These are phyloP conservation scores for Agriopis aurantiaria DNA, from an alignment of 2,888 invertebrate genomes.

Conservation along the genomic window DNA sequence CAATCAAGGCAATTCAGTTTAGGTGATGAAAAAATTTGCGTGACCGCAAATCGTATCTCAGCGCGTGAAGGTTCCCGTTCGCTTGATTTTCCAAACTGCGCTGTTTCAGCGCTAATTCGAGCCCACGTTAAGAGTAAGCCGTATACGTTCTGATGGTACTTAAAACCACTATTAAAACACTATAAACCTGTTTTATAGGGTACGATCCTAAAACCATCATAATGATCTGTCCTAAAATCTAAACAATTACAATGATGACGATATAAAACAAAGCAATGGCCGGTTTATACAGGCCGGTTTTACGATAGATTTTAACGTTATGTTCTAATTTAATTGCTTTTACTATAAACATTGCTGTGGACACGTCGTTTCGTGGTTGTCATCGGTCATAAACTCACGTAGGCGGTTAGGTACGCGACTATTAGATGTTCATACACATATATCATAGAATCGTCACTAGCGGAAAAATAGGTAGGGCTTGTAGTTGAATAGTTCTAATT, in stretches of 20 bases:
- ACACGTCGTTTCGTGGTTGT: constrained; percentile 4
- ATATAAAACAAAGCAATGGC: constrained; percentile 14
- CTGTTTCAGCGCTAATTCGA: too few relatives aligned
- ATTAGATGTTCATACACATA: too few relatives aligned
- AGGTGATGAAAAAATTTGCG: too few relatives aligned
- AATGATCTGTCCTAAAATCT: constrained; percentile 29
- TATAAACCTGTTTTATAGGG: constrained; percentile 13
- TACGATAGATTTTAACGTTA: constrained; percentile 24
- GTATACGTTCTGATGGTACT: background rate
- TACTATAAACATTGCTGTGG: constrained; percentile 5
- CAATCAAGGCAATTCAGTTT: too few relatives aligned
- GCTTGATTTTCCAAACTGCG: too few relatives aligned
- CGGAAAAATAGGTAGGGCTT: too few relatives aligned
- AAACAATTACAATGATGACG: constrained; percentile 27
- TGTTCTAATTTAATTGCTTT: constrained; percentile 20
- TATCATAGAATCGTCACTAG: too few relatives aligned
- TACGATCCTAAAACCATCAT: constrained; percentile 19
- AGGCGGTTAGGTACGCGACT: background rate
- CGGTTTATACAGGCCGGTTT: constrained; percentile 30
- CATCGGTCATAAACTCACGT: background rate
- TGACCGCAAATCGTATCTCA: too few relatives aligned
- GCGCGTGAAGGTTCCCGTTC: too few relatives aligned
- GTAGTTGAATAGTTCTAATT: too few relatives aligned
- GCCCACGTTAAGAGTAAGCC: too few relatives aligned
- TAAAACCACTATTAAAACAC: constrained; percentile 9